Conservation (phyloP, 1,140 invertebrate species). For the Apocrypta bakeri region DNA sequence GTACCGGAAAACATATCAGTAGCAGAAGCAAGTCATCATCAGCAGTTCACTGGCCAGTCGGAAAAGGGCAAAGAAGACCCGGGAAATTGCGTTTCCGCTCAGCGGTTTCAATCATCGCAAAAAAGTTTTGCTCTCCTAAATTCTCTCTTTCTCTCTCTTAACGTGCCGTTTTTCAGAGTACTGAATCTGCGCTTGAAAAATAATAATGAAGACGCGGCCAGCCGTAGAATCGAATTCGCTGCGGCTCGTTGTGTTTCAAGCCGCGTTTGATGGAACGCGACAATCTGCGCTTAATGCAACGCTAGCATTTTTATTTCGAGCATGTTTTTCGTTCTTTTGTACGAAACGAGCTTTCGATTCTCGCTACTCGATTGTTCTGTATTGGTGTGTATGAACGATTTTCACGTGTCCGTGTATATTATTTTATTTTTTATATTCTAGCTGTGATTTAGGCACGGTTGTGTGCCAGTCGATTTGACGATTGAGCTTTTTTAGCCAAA, state of each 20-base stretch:
- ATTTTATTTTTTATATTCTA: too few relatives aligned
- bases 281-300: conserved; percentile 31
- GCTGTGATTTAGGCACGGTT: too few relatives aligned
- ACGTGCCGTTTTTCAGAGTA: not conserved
- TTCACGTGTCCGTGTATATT: too few relatives aligned
- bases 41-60: not conserved
- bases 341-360: too few relatives aligned
- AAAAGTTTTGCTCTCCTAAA: not conserved
- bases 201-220: conserved; percentile 13
- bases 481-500: too few relatives aligned
- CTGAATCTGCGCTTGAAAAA: not conserved
- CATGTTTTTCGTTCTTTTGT: not conserved
- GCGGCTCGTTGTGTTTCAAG: not conserved
- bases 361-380: too few relatives aligned
- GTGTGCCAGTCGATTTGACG: too few relatives aligned
- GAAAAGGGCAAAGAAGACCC: conserved; percentile 8
- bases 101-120: not conserved
- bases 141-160: not conserved
- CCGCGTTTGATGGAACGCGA: conserved; percentile 14
- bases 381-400: too few relatives aligned
- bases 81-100: conserved; percentile 31
- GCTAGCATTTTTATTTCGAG: not conserved
- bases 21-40: not conserved
- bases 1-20: not conserved
- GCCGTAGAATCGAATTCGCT: conserved; percentile 29